These are phyloP conservation scores for Drosophila ustulata DNA, from an alignment of 2,888 invertebrate genomes.

Conservation along the genomic window DNA sequence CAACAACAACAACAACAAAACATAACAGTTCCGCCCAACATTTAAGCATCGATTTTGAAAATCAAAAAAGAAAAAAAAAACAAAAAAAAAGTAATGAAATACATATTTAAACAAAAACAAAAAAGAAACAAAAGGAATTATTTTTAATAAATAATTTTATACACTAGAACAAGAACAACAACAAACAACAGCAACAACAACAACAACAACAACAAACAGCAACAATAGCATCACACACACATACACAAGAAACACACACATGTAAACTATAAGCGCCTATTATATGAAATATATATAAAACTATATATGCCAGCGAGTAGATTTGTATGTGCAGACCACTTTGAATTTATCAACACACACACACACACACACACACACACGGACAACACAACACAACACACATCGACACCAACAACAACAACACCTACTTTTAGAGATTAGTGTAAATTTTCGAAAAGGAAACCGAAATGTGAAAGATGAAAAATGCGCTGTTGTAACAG, in stretches of 20 bases:
- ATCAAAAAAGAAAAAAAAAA: slow-evolving; percentile 47
- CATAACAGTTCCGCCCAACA: slow-evolving; percentile 76
- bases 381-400: neutral
- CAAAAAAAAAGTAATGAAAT: slow-evolving; percentile 21
- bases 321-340: slow-evolving; percentile 21
- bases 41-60: slow-evolving; percentile 76
- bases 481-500: slow-evolving; percentile 82
- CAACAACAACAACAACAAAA: slow-evolving; percentile 40
- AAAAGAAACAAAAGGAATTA: slow-evolving; percentile 37
- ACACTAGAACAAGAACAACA: slow-evolving; percentile 33
- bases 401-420: slow-evolving; percentile 8
- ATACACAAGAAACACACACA: slow-evolving; percentile 11
- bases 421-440: slow-evolving; percentile 28
- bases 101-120: slow-evolving; percentile 44
- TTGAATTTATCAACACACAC: slow-evolving; percentile 11
- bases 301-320: neutral
- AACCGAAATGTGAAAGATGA: slow-evolving; percentile 13
- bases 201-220: slow-evolving; percentile 26
- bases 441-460: slow-evolving; percentile 13
- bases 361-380: slow-evolving; percentile 13
- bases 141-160: slow-evolving; percentile 62
- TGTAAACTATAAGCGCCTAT: slow-evolving; percentile 10
- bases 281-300: slow-evolving; percentile 22
- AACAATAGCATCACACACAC: slow-evolving; percentile 15
- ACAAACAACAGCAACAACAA: slow-evolving; percentile 3